Evolutionary conservation across 2,113 vertebrate genomes (phyloP).

Genomic region (Syngnathus typhle): DNA sequence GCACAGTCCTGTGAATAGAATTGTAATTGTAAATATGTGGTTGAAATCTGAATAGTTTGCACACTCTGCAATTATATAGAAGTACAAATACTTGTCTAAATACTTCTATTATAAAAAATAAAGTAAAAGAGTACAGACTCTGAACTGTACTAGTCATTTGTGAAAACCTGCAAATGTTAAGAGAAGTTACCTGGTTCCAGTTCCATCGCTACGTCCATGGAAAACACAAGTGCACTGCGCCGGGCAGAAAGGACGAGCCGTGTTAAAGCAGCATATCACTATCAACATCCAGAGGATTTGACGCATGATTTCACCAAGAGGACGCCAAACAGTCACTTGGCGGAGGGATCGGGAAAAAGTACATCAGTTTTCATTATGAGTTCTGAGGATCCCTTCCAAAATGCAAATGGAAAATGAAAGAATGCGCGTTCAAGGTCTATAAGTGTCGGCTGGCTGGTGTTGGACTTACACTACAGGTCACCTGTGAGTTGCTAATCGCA

Average conservation of each 20-base stretch:
- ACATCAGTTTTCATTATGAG: constrained; percentile 36
- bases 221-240: constrained; percentile 86
- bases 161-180: neutral
- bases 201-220: constrained; percentile 77
- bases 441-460: constrained; percentile 16
- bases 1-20: constrained; percentile 73
- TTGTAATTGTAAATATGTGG: neutral
- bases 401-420: constrained; percentile 20
- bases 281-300: constrained; percentile 68
- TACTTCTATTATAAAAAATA: neutral
- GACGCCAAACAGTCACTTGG: constrained; percentile 41
- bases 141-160: neutral
- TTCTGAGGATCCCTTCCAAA: constrained; percentile 11
- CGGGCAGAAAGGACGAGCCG: constrained; percentile 78
- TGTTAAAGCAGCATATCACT: constrained; percentile 66
- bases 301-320: constrained; percentile 70
- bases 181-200: constrained; percentile 77
- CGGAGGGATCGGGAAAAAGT: constrained; percentile 37
- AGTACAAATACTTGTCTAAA: too few relatives aligned
- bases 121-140: neutral
- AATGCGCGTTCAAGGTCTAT: constrained; percentile 37
- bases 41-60: neutral
- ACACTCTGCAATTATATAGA: neutral
- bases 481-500: constrained; percentile 32
- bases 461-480: constrained; percentile 55